Percentiles rank a stretch among this genome's conserved stretches.
Conservation (phyloP, 1,140 invertebrate species). For the Galleria mellonella region DNA sequence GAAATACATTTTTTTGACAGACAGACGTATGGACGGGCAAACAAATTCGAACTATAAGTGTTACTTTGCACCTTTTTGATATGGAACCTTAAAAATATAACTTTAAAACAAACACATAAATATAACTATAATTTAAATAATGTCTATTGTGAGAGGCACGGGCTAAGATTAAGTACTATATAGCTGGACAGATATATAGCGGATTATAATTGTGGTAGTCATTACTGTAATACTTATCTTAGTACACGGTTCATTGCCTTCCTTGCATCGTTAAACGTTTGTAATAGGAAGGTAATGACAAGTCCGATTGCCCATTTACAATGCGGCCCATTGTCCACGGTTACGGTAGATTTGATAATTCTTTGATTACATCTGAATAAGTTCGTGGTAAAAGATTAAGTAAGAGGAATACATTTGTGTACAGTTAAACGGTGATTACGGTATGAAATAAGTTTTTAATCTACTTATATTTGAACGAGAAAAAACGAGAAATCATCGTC, state of each 20-base stretch:
- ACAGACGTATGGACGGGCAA: too few relatives aligned
- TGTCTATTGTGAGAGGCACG: too few relatives aligned
- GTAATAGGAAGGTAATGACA: conserved; percentile 22
- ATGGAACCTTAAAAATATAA: too few relatives aligned
- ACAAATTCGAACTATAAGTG: too few relatives aligned
- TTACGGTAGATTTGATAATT: conserved; percentile 39
- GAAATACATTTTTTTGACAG: too few relatives aligned
- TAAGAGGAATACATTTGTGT: not conserved
- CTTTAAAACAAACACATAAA: too few relatives aligned
- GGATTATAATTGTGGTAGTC: not conserved
- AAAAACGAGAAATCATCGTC: not conserved
- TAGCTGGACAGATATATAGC: too few relatives aligned
- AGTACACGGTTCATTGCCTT: conserved; percentile 31
- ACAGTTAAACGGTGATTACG: not conserved
- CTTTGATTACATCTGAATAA: conserved; percentile 9
- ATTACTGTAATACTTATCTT: conserved; percentile 18
- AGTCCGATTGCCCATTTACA: conserved; percentile 18
- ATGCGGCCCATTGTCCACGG: conserved; percentile 31
- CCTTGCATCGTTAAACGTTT: conserved; percentile 28
- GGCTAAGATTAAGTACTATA: too few relatives aligned
- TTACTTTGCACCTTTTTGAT: too few relatives aligned
- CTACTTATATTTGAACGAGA: not conserved
- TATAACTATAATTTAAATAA: too few relatives aligned
- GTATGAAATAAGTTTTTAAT: not conserved
- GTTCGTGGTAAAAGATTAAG: not conserved